phyloP scores from a whole-genome alignment of 2,113 vertebrate species.

The Gymnogyps californianus region DNA sequence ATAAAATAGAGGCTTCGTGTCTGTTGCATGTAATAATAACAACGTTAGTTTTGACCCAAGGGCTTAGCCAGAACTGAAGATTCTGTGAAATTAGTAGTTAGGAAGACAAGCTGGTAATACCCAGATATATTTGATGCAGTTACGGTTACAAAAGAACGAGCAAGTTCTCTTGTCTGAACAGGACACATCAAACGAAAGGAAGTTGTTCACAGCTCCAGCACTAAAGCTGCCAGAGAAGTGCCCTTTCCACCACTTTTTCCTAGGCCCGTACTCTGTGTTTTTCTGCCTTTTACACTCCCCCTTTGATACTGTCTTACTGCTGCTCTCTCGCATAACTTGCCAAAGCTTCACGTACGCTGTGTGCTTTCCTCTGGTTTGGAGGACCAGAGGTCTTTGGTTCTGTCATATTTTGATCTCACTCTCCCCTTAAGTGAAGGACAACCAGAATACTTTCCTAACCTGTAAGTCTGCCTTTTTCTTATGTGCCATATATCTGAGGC shows the following conservation, averaged over 20 bases:
- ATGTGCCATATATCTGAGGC: neutral
- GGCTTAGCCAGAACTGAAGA: neutral
- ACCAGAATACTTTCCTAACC: neutral
- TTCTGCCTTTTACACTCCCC: neutral
- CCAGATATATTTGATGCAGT: neutral
- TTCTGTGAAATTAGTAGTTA: neutral
- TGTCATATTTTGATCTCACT: neutral
- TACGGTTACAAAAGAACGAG: neutral
- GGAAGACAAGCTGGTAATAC: neutral
- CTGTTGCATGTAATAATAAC: neutral
- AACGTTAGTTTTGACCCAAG: neutral
- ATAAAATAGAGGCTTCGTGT: neutral
- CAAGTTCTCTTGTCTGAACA: neutral
- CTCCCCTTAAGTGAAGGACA: neutral
- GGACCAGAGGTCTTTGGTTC: neutral
- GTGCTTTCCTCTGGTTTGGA: neutral
- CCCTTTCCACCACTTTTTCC: neutral
- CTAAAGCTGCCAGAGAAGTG: neutral
- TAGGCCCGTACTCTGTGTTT: neutral
- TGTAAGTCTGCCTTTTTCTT: neutral
- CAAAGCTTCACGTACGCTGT: fast-evolving
- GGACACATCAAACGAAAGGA: neutral
- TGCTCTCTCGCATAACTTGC: neutral
- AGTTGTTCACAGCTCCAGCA: neutral
- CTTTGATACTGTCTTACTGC: neutral